These are phyloP conservation scores for Naso thynnoides DNA, from an alignment of 2,797 vertebrate genomes.

Conservation along the genomic window DNA sequence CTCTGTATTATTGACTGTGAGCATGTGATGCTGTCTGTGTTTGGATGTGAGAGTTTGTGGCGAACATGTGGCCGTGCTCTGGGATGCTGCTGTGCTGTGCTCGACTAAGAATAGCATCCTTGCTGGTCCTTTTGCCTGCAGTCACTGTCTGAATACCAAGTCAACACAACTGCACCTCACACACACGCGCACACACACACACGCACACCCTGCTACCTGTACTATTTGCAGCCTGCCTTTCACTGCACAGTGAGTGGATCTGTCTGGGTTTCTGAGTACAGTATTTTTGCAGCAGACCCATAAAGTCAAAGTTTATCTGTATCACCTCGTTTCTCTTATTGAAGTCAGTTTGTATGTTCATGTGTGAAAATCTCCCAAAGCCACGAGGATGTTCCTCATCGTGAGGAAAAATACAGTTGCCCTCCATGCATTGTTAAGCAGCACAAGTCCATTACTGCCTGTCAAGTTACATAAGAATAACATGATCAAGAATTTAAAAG, in stretches of 20 bases:
- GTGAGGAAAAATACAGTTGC: too few relatives aligned
- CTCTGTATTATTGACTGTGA: not conserved
- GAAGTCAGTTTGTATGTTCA: too few relatives aligned
- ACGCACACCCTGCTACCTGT: conserved; percentile 37
- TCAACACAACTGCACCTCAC: conserved; percentile 37
- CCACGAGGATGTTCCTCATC: too few relatives aligned
- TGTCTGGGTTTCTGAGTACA: too few relatives aligned
- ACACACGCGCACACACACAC: conserved; percentile 32
- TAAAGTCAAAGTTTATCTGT: too few relatives aligned
- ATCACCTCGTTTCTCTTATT: too few relatives aligned
- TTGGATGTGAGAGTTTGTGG: conserved; percentile 10
- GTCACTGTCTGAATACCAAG: conserved; percentile 63
- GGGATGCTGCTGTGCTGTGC: conserved; percentile 53
- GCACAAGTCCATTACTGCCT: not conserved
- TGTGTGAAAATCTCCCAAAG: too few relatives aligned
- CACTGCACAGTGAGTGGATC: not conserved
- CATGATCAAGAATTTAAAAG: not conserved
- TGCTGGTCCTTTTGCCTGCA: conserved; percentile 63
- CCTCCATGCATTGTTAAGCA: not conserved
- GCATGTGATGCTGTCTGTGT: conserved; percentile 19
- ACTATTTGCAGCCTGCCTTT: conserved; percentile 16
- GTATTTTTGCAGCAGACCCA: too few relatives aligned
- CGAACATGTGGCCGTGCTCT: conserved; percentile 26
- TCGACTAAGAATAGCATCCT: conserved; percentile 71
- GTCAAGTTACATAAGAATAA: not conserved